phyloP scores from a whole-genome alignment of 2,113 vertebrate genomes.

The Phyllostomus discolor region DNA sequence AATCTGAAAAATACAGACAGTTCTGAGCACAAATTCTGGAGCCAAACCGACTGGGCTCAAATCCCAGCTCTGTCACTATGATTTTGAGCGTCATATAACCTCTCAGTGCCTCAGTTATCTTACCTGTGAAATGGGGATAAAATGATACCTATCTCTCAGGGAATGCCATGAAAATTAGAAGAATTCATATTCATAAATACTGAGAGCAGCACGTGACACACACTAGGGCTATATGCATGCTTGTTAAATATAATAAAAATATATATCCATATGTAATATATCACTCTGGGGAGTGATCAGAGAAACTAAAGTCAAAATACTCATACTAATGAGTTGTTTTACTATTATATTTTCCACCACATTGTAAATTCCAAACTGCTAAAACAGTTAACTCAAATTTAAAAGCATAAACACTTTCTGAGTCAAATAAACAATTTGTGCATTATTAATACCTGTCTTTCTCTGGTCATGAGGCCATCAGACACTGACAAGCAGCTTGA shows the following conservation, averaged over 20 bases:
- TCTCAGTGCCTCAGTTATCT: background rate
- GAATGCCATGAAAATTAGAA: background rate
- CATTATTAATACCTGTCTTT: background rate
- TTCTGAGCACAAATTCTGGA: background rate
- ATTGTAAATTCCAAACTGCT: background rate
- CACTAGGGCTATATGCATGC: background rate
- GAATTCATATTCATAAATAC: background rate
- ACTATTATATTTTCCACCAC: background rate
- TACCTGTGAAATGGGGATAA: conserved; percentile 1
- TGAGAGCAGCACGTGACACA: background rate
- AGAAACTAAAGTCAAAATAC: conserved; percentile 1
- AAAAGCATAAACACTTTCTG: background rate
- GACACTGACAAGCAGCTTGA: background rate
- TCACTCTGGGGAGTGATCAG: background rate
- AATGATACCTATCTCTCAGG: background rate
- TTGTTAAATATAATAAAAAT: background rate
- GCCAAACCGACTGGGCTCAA: background rate
- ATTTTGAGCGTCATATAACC: background rate
- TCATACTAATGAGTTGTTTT: background rate
- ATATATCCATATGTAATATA: background rate
- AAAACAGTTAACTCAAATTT: background rate
- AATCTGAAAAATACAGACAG: conserved; percentile 5
- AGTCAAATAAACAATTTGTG: background rate
- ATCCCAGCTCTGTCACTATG: background rate
- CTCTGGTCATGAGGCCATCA: background rate